These are phyloP conservation scores for Sander vitreus DNA, from an alignment of 2,113 vertebrate genomes.

Conservation along the genomic window DNA sequence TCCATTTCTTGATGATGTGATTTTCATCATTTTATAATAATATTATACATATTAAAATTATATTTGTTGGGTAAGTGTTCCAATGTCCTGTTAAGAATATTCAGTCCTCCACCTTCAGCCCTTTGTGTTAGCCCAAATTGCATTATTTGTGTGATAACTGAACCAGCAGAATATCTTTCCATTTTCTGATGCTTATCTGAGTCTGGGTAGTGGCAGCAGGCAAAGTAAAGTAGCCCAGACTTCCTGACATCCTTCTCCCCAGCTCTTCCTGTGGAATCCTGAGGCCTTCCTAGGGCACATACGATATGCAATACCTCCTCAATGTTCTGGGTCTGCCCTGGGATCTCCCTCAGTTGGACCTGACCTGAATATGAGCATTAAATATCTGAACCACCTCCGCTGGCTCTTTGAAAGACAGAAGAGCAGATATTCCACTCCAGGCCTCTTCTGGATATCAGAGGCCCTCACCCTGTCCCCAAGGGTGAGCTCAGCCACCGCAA, in stretches of 20 bases:
- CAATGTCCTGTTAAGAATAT: background rate
- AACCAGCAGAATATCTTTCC: constrained; percentile 22
- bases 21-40: background rate
- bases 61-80: constrained; percentile 17
- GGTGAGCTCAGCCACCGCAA: background rate
- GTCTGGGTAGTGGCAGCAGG: background rate
- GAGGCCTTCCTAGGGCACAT: constrained; percentile 3
- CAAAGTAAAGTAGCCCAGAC: background rate
- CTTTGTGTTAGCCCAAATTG: constrained; percentile 7
- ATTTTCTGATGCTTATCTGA: constrained; percentile 28
- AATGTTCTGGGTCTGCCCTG: background rate
- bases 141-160: constrained; percentile 40
- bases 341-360: constrained; percentile 5
- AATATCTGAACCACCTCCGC: background rate
- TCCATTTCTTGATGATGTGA: background rate
- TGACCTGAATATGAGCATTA: constrained; percentile 6
- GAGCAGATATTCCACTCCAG: constrained; percentile 2
- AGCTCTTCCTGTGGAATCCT: constrained; percentile 3
- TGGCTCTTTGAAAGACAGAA: background rate
- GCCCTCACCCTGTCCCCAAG: background rate
- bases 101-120: constrained; percentile 20
- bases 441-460: background rate
- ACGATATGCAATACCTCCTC: constrained; percentile 12
- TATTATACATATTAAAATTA: too few relatives aligned
- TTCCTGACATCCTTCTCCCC: constrained; percentile 16